A percentile compares a stretch with the other conserved stretches of the same genome.
Conservation (phyloP, 2,797 vertebrate genomes). For the Synaphobranchus kaupii region DNA sequence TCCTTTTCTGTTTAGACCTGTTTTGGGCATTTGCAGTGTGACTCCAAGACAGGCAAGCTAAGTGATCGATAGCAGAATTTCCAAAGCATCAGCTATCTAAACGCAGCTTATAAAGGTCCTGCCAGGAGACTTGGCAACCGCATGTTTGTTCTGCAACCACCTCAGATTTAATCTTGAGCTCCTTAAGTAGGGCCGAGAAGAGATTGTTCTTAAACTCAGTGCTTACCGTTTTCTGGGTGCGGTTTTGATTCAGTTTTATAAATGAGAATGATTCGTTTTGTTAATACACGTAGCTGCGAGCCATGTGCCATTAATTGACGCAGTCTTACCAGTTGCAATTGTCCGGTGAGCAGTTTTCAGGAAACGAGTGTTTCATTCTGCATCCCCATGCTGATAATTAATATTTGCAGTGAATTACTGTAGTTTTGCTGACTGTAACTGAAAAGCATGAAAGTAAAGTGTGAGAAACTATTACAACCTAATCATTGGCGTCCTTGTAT, state of each 20-base stretch:
- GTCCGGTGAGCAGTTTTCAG: not conserved
- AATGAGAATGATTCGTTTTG: not conserved
- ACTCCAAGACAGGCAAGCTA: not conserved
- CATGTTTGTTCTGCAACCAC: not conserved
- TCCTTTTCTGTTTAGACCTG: not conserved
- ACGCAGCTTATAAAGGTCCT: not conserved
- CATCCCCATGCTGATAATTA: not conserved
- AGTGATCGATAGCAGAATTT: not conserved
- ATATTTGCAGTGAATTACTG: not conserved
- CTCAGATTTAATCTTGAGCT: not conserved
- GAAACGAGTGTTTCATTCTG: not conserved
- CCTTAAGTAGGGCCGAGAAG: not conserved
- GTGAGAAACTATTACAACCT: not conserved
- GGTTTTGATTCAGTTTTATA: not conserved
- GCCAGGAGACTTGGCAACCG: not conserved
- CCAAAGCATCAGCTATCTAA: not conserved
- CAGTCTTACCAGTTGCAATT: not conserved
- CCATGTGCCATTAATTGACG: not conserved
- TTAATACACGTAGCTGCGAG: not conserved
- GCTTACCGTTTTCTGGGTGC: not conserved
- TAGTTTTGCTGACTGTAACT: not conserved
- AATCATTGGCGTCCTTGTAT: not conserved
- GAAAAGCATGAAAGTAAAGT: slow-evolving; percentile 7
- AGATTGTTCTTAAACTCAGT: not conserved
- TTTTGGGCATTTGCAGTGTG: not conserved